Evolutionary conservation across 2,797 vertebrate genomes (phyloP), one percentile per base, ranked within the genome.

Genomic region (Acrossocheilus fasciatus): DNA sequence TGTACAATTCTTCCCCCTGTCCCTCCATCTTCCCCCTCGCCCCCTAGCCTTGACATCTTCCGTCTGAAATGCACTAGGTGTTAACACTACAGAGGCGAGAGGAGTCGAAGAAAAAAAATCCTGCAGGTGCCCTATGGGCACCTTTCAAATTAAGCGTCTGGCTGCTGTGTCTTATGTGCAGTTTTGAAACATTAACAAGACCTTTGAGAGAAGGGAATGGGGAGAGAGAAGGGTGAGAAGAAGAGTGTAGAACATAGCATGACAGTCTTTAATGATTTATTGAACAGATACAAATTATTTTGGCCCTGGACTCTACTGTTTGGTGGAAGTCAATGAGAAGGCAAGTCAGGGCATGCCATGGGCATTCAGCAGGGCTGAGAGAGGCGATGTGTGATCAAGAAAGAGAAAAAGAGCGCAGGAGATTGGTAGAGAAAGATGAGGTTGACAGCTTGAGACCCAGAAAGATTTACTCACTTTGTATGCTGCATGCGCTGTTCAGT

Each of bases 171-270:
- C 95, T 95, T 95, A 96, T 95, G 94, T 95, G 95, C 94, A 91
- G 93, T 95, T 95, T 95, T 95, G 94, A 96, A 96, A 96, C 96
- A 96, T 96, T 96, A 96, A 96, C 95, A 96, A 96, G 95, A 94
- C 95, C 95, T 95, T 93, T 94, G 96, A 96, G 96, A 95, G 89
- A 72, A 87, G 91, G 88, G 90, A 83, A 77, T 89, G 75, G 86
- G 91, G 89, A 91, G 87, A 87, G 74, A 82, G 59, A 74, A 62
- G 85, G 73, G 88, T 23, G 66, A 87, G 86, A 45, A 84, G 78
- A 77, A 72, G 54, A 70, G 62, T 83, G 90, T 93, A 93, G 93
- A 94, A 95, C 94, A 91, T 91, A 92, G 91, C 93, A 93, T 94
- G 94, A 93, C 93, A 92, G 91, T 91, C 93, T 96, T 95, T 95